Evolutionary conservation across 2,113 vertebrate genomes (phyloP).

Genomic region (Trichechus manatus): DNA sequence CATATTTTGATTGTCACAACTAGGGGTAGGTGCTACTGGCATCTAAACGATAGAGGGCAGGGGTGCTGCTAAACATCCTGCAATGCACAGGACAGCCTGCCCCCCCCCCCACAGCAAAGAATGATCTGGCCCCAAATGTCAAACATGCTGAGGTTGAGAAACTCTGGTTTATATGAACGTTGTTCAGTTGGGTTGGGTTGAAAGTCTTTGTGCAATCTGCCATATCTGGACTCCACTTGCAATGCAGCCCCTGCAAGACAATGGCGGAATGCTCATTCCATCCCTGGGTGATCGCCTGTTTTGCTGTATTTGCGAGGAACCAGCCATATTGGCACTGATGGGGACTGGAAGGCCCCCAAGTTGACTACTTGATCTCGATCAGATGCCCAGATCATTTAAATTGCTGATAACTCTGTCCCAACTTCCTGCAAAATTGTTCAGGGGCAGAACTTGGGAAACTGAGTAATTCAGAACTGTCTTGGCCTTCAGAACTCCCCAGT

Average conservation of each 20-base stretch:
- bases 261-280: neutral
- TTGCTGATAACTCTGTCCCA: neutral
- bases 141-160: neutral
- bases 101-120: neutral
- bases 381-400: neutral
- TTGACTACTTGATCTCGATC: neutral
- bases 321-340: neutral
- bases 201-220: neutral
- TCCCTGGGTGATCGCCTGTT: neutral
- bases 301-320: neutral
- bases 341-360: neutral
- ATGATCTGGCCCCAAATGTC: neutral
- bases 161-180: neutral
- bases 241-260: neutral
- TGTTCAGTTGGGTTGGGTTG: neutral
- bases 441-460: neutral
- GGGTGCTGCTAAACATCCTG: neutral
- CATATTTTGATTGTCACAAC: neutral
- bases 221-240: neutral
- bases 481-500: neutral
- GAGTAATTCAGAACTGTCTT: neutral
- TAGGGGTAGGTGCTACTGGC: neutral
- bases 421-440: constrained; percentile 16
- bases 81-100: too few species aligned
- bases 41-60: neutral